Evolutionary conservation across 2,113 vertebrate genomes (phyloP).

Genomic region (Paradisaea rubra): DNA sequence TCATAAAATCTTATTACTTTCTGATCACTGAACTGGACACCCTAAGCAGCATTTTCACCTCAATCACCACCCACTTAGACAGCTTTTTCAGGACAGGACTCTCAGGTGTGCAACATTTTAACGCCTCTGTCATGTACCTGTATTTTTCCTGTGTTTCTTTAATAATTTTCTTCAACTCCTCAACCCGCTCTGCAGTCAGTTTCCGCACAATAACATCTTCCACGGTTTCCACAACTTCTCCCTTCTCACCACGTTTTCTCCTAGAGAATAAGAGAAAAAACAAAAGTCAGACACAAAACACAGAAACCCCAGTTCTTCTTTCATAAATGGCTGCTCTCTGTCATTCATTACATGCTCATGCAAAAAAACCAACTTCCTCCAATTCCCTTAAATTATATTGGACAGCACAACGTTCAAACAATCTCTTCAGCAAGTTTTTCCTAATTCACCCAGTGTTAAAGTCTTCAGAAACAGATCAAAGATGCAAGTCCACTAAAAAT

Average conservation of each 20-base stretch:
- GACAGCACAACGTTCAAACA: background rate
- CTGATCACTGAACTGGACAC: background rate
- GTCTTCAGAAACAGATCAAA: background rate
- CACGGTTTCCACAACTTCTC: slow-evolving; percentile 97
- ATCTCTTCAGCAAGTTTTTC: background rate
- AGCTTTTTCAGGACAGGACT: background rate
- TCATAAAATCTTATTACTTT: background rate
- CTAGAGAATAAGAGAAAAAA: slow-evolving; percentile 55
- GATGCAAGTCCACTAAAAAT: background rate
- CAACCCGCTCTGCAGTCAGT: slow-evolving; percentile 91
- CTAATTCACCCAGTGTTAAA: background rate
- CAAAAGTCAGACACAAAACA: background rate
- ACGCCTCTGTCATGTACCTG: slow-evolving; percentile 70
- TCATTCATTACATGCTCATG: background rate
- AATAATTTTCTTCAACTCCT: slow-evolving; percentile 93
- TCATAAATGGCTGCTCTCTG: background rate
- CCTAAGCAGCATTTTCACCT: background rate
- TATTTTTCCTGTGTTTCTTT: slow-evolving; percentile 98
- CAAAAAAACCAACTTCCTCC: background rate
- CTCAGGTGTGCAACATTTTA: background rate
- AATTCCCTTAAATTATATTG: background rate
- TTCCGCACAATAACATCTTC: slow-evolving; percentile 97
- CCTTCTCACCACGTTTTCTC: slow-evolving; percentile 96
- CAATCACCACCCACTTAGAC: background rate
- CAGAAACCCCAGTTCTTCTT: background rate